A percentile compares a stretch with the other conserved stretches of the same genome.
phyloP scores from a whole-genome alignment of 1,140 invertebrate species.

The Drosophila nebulosa region DNA sequence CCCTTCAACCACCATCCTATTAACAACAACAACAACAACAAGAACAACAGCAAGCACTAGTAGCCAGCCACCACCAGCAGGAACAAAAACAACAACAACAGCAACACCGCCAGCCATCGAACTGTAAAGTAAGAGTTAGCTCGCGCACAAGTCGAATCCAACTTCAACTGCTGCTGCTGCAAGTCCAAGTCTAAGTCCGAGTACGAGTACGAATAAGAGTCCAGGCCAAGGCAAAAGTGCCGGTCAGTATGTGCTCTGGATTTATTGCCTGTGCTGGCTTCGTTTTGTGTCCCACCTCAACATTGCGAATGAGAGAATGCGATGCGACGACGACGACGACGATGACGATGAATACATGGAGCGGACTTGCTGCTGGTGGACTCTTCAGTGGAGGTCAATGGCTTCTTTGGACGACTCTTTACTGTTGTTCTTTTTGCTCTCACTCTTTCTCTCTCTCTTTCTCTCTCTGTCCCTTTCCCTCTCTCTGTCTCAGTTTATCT shows the following conservation, averaged over 20 bases:
- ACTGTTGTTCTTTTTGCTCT: conserved; percentile 10
- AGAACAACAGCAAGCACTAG: background rate
- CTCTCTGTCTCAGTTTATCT: conserved; percentile 8
- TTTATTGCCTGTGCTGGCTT: conserved; percentile 56
- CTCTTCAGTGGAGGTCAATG: conserved; percentile 35
- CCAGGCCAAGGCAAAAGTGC: conserved; percentile 69
- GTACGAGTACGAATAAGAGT: conserved; percentile 18
- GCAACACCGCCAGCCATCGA: conserved; percentile 7
- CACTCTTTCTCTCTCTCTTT: background rate
- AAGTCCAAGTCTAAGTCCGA: background rate
- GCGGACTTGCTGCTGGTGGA: conserved; percentile 1
- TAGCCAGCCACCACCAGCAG: background rate
- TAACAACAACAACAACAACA: background rate
- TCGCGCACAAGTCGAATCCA: background rate
- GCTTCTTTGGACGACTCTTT: conserved; percentile 30
- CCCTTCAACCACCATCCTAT: conserved; percentile 11
- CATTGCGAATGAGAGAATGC: conserved; percentile 13
- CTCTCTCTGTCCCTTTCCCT: background rate
- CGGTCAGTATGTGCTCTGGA: conserved; percentile 67
- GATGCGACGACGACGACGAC: background rate
- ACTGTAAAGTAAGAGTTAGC: background rate
- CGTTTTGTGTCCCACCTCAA: conserved; percentile 15
- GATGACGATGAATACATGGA: background rate
- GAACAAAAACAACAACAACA: background rate
- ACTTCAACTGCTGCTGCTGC: background rate